A percentile compares a stretch with the other conserved stretches of the same genome.
Evolutionary conservation across 1,140 invertebrate genomes (phyloP).

Genomic region (Orius insidiosus): DNA sequence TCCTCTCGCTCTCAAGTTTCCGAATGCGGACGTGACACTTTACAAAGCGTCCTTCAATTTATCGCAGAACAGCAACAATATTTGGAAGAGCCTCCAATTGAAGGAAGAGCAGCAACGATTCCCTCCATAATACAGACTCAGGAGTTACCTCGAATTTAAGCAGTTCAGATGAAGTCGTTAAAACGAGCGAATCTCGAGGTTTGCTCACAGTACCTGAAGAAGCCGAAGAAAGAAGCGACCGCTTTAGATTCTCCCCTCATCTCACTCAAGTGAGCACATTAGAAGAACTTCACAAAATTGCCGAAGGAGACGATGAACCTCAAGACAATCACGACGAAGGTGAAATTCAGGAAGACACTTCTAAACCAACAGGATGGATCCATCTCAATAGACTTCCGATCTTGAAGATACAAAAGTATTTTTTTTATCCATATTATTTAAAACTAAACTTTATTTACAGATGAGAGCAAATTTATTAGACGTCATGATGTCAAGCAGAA

Average conservation of each 20-base stretch:
- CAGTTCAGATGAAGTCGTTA: constrained; percentile 14
- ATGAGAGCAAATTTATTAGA: constrained; percentile 53
- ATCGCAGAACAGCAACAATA: constrained; percentile 47
- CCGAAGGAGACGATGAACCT: constrained; percentile 2
- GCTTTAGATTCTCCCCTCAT: not conserved
- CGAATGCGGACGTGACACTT: constrained; percentile 20
- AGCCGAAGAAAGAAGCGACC: constrained; percentile 26
- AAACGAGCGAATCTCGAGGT: constrained; percentile 22
- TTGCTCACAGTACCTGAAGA: constrained; percentile 43
- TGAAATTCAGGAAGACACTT: constrained; percentile 29
- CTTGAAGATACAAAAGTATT: not conserved
- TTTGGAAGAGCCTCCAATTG: not conserved
- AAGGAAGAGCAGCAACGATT: constrained; percentile 4
- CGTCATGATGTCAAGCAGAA: constrained; percentile 54
- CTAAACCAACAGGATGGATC: constrained; percentile 50
- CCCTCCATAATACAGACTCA: constrained; percentile 2
- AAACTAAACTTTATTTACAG: constrained; percentile 28
- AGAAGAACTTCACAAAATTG: constrained; percentile 51
- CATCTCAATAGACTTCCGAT: constrained; percentile 41
- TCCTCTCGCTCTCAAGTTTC: constrained; percentile 36
- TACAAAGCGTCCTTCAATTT: constrained; percentile 54
- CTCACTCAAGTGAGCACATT: constrained; percentile 1
- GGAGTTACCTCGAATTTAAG: not conserved
- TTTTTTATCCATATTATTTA: not conserved
- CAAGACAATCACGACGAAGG: constrained; percentile 11